phyloP scores from a whole-genome alignment of 2,113 vertebrate genomes.

The Nerophis ophidion region DNA sequence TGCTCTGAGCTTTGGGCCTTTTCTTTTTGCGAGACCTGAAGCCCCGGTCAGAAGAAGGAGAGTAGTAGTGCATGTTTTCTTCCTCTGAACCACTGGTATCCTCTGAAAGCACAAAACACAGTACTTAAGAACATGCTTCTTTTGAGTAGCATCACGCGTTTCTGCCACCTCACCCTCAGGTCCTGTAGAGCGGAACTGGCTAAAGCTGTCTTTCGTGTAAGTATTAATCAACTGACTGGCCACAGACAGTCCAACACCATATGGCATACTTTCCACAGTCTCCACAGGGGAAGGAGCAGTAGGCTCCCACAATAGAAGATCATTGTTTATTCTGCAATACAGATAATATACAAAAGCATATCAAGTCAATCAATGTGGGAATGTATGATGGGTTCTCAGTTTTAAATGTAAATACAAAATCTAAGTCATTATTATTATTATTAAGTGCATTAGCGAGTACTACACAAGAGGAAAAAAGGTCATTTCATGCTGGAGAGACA shows the following conservation, averaged over 20 bases:
- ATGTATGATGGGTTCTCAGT: no score
- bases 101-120: constrained; percentile 65
- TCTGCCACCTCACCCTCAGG: constrained; percentile 78
- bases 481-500: not conserved
- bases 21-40: constrained; percentile 84
- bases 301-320: constrained; percentile 93
- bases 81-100: constrained; percentile 97
- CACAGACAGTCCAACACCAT: constrained; percentile 90
- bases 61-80: constrained; percentile 84
- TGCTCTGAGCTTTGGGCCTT: constrained; percentile 81
- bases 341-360: constrained; percentile 36
- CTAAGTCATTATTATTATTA: no score
- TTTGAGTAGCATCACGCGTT: no score
- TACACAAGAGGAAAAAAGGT: not conserved
- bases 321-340: constrained; percentile 88
- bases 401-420: no score
- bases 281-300: constrained; percentile 97
- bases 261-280: constrained; percentile 92
- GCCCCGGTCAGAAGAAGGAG: constrained; percentile 76
- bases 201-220: constrained; percentile 91
- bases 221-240: constrained; percentile 95
- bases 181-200: constrained; percentile 83
- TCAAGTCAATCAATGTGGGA: not conserved
- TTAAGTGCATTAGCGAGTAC: no score
- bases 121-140: not conserved